These are phyloP conservation scores for Scaptomyza polygonia DNA, from an alignment of 2,888 invertebrate genomes.

Conservation along the genomic window DNA sequence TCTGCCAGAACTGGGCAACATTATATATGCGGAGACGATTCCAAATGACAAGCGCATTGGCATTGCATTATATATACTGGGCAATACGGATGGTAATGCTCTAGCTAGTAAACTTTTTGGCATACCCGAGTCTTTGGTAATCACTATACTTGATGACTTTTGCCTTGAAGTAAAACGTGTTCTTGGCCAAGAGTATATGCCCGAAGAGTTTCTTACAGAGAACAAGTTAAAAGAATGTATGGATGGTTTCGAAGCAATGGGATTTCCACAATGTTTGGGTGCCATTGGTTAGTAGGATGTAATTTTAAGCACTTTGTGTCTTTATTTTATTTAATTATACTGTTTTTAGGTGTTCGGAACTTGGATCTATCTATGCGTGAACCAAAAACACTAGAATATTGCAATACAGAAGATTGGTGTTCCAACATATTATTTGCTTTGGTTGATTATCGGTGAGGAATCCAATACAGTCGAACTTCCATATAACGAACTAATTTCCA, in stretches of 20 bases:
- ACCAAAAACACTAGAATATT: not conserved
- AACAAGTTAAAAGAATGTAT: not conserved
- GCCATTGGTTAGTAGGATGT: conserved; percentile 4
- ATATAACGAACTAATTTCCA: too few species aligned
- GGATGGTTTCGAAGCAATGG: not conserved
- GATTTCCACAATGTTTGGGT: conserved; percentile 14
- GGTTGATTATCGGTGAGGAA: conserved; percentile 8
- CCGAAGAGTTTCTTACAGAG: conserved; percentile 6
- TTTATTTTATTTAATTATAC: not conserved
- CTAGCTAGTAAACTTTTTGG: not conserved
- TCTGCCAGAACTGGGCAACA: not conserved
- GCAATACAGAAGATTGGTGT: not conserved
- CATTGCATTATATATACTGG: conserved; percentile 11
- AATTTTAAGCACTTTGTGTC: not conserved
- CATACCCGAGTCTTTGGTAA: not conserved
- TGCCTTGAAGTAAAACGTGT: conserved; percentile 3
- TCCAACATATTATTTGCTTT: conserved; percentile 9
- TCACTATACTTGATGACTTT: conserved; percentile 6
- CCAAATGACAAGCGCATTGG: conserved; percentile 10
- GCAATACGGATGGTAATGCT: not conserved
- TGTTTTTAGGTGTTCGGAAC: not conserved
- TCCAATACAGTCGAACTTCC: too few species aligned
- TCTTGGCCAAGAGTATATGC: not conserved
- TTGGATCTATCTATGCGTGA: not conserved
- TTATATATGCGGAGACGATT: not conserved